Conservation (phyloP, 2,888 invertebrate genomes). For the Dryococelus australis region DNA sequence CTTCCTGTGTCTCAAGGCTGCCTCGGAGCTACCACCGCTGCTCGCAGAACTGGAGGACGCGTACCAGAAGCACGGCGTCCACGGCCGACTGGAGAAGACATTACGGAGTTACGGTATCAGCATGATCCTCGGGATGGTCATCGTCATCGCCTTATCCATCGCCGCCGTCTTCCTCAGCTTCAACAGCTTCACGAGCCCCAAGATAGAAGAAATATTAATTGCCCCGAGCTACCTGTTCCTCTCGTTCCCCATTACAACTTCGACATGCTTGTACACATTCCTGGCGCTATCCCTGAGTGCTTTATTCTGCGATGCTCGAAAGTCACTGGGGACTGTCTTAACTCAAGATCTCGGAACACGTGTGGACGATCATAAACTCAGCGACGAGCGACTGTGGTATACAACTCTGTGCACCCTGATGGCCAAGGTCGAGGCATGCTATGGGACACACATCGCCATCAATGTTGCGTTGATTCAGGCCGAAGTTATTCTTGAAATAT, state of each 20-base stretch:
- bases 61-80: neutral
- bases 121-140: neutral
- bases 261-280: neutral
- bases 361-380: neutral
- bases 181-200: neutral
- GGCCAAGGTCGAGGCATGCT: neutral
- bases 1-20: neutral
- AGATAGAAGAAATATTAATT: neutral
- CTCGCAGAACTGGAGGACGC: neutral
- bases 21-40: neutral
- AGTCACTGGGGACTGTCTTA: neutral
- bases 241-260: neutral
- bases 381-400: conserved; percentile 9
- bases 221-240: neutral
- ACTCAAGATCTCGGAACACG: neutral
- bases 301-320: neutral
- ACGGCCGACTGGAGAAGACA: neutral
- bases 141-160: neutral
- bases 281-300: neutral
- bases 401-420: neutral
- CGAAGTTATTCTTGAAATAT: neutral
- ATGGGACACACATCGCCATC: neutral
- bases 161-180: neutral
- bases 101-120: neutral
- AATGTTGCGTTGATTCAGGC: neutral